Percentiles rank a stretch among this genome's conserved stretches.
Evolutionary conservation across 1,140 invertebrate genomes (phyloP).

Genomic region (Ectropis grisescens): DNA sequence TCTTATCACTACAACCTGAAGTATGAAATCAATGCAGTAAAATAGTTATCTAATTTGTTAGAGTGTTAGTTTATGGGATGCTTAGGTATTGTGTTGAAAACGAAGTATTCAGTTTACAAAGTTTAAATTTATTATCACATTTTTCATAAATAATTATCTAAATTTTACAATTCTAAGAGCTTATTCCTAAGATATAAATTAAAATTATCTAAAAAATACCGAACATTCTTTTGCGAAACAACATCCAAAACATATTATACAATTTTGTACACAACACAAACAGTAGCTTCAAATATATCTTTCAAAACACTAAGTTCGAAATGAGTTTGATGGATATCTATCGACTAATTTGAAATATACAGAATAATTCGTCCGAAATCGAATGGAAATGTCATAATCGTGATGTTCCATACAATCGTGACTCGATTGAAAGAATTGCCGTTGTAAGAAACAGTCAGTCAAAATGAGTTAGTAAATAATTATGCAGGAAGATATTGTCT

Average conservation of each 20-base stretch:
- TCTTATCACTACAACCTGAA: too few relatives aligned
- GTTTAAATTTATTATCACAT: constrained; percentile 66
- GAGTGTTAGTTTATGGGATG: too few relatives aligned
- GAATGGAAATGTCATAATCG: constrained; percentile 31
- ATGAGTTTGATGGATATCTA: background rate
- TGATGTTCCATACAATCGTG: constrained; percentile 19
- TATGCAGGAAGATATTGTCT: constrained; percentile 22
- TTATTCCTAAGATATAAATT: constrained; percentile 59
- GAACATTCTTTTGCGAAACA: constrained; percentile 17
- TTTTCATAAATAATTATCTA: constrained; percentile 63
- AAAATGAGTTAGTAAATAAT: constrained; percentile 3
- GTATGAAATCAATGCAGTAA: too few relatives aligned
- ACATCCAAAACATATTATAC: constrained; percentile 13
- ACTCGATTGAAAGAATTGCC: constrained; percentile 16
- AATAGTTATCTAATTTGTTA: too few relatives aligned
- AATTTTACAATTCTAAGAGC: constrained; percentile 41
- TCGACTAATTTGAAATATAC: too few relatives aligned
- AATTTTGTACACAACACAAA: constrained; percentile 19
- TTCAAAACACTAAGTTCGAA: background rate
- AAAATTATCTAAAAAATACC: constrained; percentile 41
- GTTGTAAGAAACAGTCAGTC: constrained; percentile 14
- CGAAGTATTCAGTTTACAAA: constrained; percentile 6
- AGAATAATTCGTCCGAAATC: constrained; percentile 1
- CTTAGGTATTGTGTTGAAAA: too few relatives aligned
- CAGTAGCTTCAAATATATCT: background rate